Evolutionary conservation across 2,113 vertebrate genomes (phyloP), one percentile per base, ranked within the genome.

Genomic region (Galeopterus variegatus): DNA sequence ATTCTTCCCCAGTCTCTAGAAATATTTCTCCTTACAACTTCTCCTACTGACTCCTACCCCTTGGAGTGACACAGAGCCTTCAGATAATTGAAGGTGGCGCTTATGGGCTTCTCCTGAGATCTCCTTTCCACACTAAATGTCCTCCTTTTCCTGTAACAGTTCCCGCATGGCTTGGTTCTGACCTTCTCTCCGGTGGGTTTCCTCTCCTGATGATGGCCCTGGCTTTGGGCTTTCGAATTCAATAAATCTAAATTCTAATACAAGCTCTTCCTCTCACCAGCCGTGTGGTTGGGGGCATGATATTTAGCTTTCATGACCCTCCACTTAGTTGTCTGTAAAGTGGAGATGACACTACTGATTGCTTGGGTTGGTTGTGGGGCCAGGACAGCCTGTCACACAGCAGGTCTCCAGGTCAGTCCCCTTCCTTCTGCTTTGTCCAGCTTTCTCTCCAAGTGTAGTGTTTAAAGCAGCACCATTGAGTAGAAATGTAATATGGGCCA

Each of bases 361-460:
- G 2, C 9, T 1, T 1, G 36, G 4, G 54, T 0, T 19, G 8
- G 9, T 14, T 3, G 14, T 52, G 23, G 31, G 73, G 10, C 4
- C 33, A 45, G 41, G 33, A 14, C 76, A 73, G 67, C 62, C 9
- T 3, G 17, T 18, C 72, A 31, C 83, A 21, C 9, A 28, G 62
- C 0, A 2, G 1, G 28, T 54, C 72, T 24, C 41, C 6, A 8
- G 1, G 5, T 60, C 48, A 52, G 15, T 9, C 41, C 9, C 26
- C 58, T 41, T 17, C 8, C 1, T 9, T 33, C 36, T 1, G 7
- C 19, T 18, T 33, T 17, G 21, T 7, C 41, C 4, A 0, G 8
- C 58, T 64, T 31, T 62, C 56, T 90, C 69, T n/a, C 2, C 2
- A 6, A 28, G 19, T 0, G 1, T 0, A 2, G 65, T 5, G 18